Percentiles rank a stretch among this genome's conserved stretches.
Evolutionary conservation across 1,140 invertebrate species (phyloP).

Genomic region (Drusus annulatus): DNA sequence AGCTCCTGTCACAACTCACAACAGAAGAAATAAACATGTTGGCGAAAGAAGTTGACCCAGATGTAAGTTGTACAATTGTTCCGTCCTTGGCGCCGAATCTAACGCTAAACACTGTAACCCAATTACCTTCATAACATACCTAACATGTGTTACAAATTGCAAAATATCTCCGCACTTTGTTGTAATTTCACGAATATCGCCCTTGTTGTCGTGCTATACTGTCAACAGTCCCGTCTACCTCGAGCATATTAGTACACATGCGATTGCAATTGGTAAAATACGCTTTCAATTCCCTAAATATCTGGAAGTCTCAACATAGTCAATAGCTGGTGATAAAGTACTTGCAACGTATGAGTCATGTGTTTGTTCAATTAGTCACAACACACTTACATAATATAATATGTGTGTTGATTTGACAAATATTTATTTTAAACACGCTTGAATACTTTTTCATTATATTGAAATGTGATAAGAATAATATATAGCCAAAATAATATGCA

Average conservation of each 20-base stretch:
- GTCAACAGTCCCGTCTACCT: not conserved
- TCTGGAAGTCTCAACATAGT: not conserved
- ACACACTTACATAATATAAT: not conserved
- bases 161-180: too few relatives aligned
- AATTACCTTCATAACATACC: too few relatives aligned
- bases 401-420: not conserved
- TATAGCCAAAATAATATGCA: too few relatives aligned
- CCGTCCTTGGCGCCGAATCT: slow-evolving; percentile 21
- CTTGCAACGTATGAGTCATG: slow-evolving; percentile 9
- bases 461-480: not conserved
- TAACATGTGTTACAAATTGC: too few relatives aligned
- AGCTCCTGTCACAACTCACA: slow-evolving; percentile 93
- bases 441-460: not conserved
- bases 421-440: not conserved
- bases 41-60: slow-evolving; percentile 98
- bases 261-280: too few relatives aligned
- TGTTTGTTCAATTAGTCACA: slow-evolving; percentile 2
- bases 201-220: not conserved
- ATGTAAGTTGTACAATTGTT: slow-evolving; percentile 83
- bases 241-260: too few relatives aligned
- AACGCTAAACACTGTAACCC: not conserved
- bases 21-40: slow-evolving; percentile 97
- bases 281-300: too few relatives aligned
- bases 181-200: not conserved
- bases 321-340: slow-evolving; percentile 20